Conservation (phyloP, 2,797 vertebrate species). For the Propithecus deckenii region DNA sequence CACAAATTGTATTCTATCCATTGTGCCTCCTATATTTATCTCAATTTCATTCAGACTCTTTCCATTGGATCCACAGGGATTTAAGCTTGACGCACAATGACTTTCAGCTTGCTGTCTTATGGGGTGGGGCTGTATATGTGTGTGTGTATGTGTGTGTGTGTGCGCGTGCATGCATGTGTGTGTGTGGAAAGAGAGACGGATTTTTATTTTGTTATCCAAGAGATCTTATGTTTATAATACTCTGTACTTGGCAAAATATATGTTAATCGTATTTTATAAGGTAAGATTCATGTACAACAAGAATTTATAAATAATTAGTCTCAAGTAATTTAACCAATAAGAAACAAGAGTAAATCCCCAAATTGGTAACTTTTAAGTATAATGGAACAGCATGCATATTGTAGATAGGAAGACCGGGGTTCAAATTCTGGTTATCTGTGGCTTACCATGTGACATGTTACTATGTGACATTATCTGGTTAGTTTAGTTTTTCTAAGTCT, state of each 20-base stretch:
- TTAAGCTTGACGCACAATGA: slow-evolving; percentile 31
- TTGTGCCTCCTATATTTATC: slow-evolving; percentile 58
- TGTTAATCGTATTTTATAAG: slow-evolving; percentile 19
- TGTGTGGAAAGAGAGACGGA: neutral
- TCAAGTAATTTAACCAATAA: neutral
- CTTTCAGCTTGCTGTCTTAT: slow-evolving; percentile 18
- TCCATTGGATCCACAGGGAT: slow-evolving; percentile 5
- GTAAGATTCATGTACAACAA: neutral
- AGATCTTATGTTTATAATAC: neutral
- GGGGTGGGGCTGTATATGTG: neutral
- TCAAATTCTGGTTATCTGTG: neutral
- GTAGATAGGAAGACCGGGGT: neutral
- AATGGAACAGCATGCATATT: neutral
- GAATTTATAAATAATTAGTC: neutral
- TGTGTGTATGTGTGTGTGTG: neutral
- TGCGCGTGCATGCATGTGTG: neutral
- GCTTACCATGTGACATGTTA: neutral
- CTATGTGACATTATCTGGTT: neutral
- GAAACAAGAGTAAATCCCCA: neutral
- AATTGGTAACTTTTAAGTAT: neutral
- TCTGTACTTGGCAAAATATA: neutral
- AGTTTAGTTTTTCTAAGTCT: neutral
- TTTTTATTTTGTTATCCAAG: neutral
- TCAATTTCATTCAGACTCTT: slow-evolving; percentile 50
- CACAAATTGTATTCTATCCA: slow-evolving; percentile 58